Base-by-base conservation (phyloP, 2,888 invertebrate genomes). In the Nephrotoma guestfalica region DNA sequence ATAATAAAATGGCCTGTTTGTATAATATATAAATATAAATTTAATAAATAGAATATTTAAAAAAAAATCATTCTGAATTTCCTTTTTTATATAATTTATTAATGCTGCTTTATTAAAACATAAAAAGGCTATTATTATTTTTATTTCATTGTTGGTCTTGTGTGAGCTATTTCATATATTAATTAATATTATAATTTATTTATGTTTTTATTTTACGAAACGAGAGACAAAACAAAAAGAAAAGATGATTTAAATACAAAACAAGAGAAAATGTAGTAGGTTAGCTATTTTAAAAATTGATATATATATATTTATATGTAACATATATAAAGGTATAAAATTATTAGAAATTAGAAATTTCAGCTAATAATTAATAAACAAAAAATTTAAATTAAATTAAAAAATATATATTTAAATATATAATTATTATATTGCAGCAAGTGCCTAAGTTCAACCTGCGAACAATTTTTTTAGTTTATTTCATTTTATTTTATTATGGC, bases 361-460 rank as follows among this genome's bases (percentile, higher is more conserved):
- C 83, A 41, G 83, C 83, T 83, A 83, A 83, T 40, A 13, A 41
- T 85, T 41, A 85, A 85, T 41, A n/a, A 85, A 85, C 42, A 85
- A 85, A 85, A 41, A 42, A 41, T 85, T 40, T 41, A 85, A 85
- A 85, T 41, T 41, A 85, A 42, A 85, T 13, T 30, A 30, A 30
- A 18, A 83, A 83, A 40, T 83, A 83, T 40, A 83, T 13, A 40
- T 13, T n/a, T 83, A 40, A 83, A 9, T 83, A 83, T 40, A n/a
- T 40, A 40, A 41, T 83, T 41, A 41, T 83, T 41, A 83, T 40
- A 83, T 41, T 83, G 83, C 83, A 83, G 83, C 83, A 83, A 83
- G 83, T 83, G 83, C 83, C 83, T 83, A 83, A 83, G 83, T 83
- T 83, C 83, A 83, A 83, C 83, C 83, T 41, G 83, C 83, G 83